phyloP scores from a whole-genome alignment of 2,888 invertebrate species.

The Melikaiella ostensackeni region DNA sequence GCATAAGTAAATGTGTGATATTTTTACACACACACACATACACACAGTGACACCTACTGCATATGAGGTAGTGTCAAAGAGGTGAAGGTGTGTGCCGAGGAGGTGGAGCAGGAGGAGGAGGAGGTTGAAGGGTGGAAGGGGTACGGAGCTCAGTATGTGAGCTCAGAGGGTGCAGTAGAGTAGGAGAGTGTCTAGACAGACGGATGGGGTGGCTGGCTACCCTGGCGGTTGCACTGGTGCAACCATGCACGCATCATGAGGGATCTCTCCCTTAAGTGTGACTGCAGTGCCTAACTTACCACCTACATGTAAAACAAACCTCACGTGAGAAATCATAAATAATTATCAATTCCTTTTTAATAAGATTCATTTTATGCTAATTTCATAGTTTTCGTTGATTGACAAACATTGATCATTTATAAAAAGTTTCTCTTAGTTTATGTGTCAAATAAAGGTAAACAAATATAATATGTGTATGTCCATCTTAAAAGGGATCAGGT shows the following conservation, averaged over 20 bases:
- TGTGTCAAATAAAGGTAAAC: too few relatives aligned
- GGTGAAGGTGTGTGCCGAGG: conserved; percentile 65
- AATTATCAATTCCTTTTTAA: neutral
- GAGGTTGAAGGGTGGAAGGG: conserved; percentile 53
- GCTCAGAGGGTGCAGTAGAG: conserved; percentile 72
- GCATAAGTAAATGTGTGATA: conserved; percentile 15
- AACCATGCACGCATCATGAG: conserved; percentile 10
- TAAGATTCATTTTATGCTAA: too few relatives aligned
- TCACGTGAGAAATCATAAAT: neutral
- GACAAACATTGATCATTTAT: too few relatives aligned
- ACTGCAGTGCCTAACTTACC: neutral
- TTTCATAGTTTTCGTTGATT: too few relatives aligned
- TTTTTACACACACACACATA: conserved; percentile 35
- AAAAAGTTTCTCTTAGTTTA: too few relatives aligned
- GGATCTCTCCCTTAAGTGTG: conserved; percentile 30
- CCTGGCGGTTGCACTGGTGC: conserved; percentile 56
- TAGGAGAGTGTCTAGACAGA: conserved; percentile 75
- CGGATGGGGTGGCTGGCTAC: conserved; percentile 66
- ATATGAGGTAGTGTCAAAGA: conserved; percentile 65
- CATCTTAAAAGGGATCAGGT: too few relatives aligned
- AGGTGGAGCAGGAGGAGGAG: conserved; percentile 54
- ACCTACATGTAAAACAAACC: neutral
- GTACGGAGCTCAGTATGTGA: conserved; percentile 53
- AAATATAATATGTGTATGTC: too few relatives aligned
- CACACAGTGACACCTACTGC: conserved; percentile 31